phyloP scores from a whole-genome alignment of 2,113 vertebrate species.

The Campylorhamphus procurvoides region DNA sequence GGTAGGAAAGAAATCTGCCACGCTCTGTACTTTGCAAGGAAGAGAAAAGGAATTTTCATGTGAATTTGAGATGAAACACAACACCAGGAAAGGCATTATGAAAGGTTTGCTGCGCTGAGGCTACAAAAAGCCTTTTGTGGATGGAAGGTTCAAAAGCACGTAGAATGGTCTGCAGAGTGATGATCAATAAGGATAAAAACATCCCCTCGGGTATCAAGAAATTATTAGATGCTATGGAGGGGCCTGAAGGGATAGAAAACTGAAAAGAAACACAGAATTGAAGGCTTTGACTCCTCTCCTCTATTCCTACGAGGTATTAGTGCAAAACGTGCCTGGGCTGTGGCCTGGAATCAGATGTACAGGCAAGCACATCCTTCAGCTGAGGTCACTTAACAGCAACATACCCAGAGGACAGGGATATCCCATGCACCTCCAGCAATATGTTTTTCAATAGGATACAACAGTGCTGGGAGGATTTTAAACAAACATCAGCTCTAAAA shows the following conservation, averaged over 20 bases:
- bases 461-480: neutral
- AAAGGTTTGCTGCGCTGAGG: neutral
- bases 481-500: slow-evolving; percentile 6
- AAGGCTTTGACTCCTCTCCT: slow-evolving; percentile 15
- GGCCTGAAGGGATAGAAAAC: neutral
- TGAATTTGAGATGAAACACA: neutral
- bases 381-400: neutral
- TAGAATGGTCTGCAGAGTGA: neutral
- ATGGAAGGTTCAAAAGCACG: neutral
- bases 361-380: neutral
- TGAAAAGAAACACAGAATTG: neutral
- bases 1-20: neutral
- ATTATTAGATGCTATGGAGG: neutral
- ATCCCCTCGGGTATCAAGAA: neutral
- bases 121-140: neutral
- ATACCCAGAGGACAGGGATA: neutral
- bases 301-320: neutral
- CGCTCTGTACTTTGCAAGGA: neutral
- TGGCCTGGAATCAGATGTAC: neutral
- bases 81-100: neutral
- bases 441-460: neutral
- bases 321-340: neutral
- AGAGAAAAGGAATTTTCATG: neutral
- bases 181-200: neutral
- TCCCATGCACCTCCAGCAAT: slow-evolving; percentile 24